Evolutionary conservation across 2,113 vertebrate species (phyloP), one percentile per base, ranked within the genome.

Genomic region (Oncorhynchus keta): DNA sequence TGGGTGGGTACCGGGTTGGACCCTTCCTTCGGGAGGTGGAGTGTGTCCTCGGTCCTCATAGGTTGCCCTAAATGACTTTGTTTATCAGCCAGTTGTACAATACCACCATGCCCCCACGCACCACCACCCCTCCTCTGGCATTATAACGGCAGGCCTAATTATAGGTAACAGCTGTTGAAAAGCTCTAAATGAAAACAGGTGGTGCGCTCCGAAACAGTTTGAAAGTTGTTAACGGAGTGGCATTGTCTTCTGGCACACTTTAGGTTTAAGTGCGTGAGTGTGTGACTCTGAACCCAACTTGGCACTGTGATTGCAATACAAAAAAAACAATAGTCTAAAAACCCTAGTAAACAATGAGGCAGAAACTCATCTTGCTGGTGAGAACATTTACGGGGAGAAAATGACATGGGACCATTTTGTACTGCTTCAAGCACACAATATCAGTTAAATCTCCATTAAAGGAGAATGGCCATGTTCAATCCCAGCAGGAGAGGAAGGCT

Each of bases 111-210:
- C 18, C 28, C n/a, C 2, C 20, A 14, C 49, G 68, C 35, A 35
- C 76, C 35, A 45, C 39, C 9, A 12, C 39, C 9, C 39, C 39
- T 45, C 39, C 9, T 45, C 39, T 45, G 8, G 57, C 81, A 81
- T 83, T 30, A 26, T 22, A 9, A 89, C 85, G 88, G 86, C 77
- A 73, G 85, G 85, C 84, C 62, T 92, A 92, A 92, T 94, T 92
- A 91, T 78, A 45, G 75, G 75, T 76, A 92, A 85, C 91, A 93
- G 90, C 91, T 92, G 91, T 83, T 83, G 89, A 89, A 89, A 89
- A 12, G 86, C 80, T 83, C 87, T 90, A 91, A 90, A 90, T 68
- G 76, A 88, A 91, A 92, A 90, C 92, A 92, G 93, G 90, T 91
- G 93, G 90, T 72, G 57, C 67, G 51, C 65, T 80, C 81, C 76